Evolutionary conservation across 1,140 invertebrate species (phyloP), one percentile per base, ranked within the genome.

Genomic region (Ips typographus): DNA sequence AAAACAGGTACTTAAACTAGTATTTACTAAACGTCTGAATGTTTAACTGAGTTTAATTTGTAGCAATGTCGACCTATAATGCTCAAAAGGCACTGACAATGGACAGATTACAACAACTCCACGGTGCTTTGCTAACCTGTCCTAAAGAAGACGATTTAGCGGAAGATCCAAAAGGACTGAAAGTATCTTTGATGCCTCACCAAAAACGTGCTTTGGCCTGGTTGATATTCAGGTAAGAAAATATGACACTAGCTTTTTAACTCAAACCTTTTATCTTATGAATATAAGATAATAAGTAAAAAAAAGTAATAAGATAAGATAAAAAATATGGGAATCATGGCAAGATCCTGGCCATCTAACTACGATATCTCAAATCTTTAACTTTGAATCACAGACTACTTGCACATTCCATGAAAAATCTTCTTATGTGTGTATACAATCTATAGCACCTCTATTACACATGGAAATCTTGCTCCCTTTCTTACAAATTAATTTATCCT

Each of bases 201-300:
- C 96, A 98, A 80, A 85, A 88, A 73, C 88, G 92, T 74, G 95
- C 93, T 1, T 80, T 98, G 0, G 86, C 90, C 6, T 98, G 96
- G 95, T 82, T 98, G 62, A 69, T 86, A 0, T 98, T 94, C 94
- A 82, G 96, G 55, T 96, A 98, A 81, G 83, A 83, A 3, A 44
- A 2, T 22, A 22, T 22, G 22, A 22, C 22, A 22, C 22, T 22
- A 22, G 22, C 39, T 39, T 37, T 49, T 47, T 3, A 63, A 38
- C 36, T 41, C 51, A 38, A 36, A 8, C 38, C n/a, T 40, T 40
- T 22, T 22, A 22, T 22, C 22, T 22, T 22, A 22, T 22, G 0
- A 22, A 22, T 22, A 22, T 22, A 22, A 0, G 22, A 22, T 22
- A 22, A 22, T 22, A 22, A 22, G 22, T 22, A 22, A 22, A 22